These are phyloP conservation scores for Tinamus guttatus DNA, from an alignment of 2,113 vertebrate species.

Conservation along the genomic window DNA sequence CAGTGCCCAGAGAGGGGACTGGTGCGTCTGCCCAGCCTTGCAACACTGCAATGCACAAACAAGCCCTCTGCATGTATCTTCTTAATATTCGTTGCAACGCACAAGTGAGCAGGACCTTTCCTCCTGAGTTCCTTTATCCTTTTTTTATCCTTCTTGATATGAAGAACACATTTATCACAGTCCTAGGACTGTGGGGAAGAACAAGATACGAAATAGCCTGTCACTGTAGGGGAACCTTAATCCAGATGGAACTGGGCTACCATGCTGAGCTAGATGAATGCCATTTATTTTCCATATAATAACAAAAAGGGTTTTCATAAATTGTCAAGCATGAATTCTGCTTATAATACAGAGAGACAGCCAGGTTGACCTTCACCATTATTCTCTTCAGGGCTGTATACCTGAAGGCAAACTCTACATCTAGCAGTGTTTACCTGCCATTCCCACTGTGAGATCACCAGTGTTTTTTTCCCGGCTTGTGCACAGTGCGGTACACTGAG, in stretches of 20 bases:
- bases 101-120: background rate
- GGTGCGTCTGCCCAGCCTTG: background rate
- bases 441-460: background rate
- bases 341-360: background rate
- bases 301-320: background rate
- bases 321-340: background rate
- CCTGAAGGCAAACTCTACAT: too few species aligned
- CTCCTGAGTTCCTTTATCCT: background rate
- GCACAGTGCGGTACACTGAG: background rate
- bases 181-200: background rate
- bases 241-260: background rate
- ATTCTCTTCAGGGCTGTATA: background rate
- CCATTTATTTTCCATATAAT: background rate
- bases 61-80: rapidly evolving
- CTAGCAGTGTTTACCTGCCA: background rate
- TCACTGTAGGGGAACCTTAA: background rate
- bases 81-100: background rate
- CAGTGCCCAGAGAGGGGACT: background rate
- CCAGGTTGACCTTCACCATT: background rate
- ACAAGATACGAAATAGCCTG: background rate
- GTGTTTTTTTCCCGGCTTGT: background rate
- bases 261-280: background rate
- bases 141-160: background rate
- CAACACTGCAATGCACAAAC: rapidly evolving
- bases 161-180: background rate